A percentile compares a stretch with the other conserved stretches of the same genome.
Conservation (phyloP, 2,113 vertebrate genomes). For the Cheilinus undulatus region DNA sequence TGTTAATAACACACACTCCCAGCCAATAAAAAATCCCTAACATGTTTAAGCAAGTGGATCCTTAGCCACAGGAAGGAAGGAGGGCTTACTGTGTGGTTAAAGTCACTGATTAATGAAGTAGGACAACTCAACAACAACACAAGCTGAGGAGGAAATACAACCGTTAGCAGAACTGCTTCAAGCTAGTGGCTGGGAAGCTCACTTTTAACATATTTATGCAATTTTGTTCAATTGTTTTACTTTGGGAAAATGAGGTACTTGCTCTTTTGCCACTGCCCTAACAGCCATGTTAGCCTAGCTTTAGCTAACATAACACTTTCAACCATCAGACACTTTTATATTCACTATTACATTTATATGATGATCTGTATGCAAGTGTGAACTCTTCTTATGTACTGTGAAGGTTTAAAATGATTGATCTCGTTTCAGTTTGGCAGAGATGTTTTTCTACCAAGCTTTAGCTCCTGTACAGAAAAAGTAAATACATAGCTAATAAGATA, state of each 20-base stretch:
- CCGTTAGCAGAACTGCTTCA: not conserved
- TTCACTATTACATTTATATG: too few relatives aligned
- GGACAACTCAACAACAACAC: constrained; percentile 19
- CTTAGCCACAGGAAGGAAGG: constrained; percentile 49
- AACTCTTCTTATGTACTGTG: too few relatives aligned
- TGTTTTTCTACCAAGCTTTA: too few relatives aligned
- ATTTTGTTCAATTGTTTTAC: not conserved
- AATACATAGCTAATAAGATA: too few relatives aligned
- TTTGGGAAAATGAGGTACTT: not conserved
- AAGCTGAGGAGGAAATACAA: constrained; percentile 5
- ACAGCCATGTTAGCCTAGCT: not conserved
- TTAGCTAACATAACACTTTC: too few relatives aligned
- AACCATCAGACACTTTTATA: too few relatives aligned
- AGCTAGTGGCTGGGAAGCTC: not conserved
- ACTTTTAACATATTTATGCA: not conserved
- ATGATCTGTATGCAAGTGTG: too few relatives aligned
- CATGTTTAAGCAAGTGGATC: constrained; percentile 45
- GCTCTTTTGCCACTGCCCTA: not conserved
- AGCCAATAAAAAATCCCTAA: constrained; percentile 51
- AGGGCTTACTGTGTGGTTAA: constrained; percentile 27
- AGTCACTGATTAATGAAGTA: constrained; percentile 30
- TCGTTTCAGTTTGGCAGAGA: too few relatives aligned
- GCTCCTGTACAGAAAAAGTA: too few relatives aligned
- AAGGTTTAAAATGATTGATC: too few relatives aligned
- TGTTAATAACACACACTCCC: constrained; percentile 44